Evolutionary conservation across 2,888 invertebrate species (phyloP).

Genomic region (Tromatobia lineatoria): DNA sequence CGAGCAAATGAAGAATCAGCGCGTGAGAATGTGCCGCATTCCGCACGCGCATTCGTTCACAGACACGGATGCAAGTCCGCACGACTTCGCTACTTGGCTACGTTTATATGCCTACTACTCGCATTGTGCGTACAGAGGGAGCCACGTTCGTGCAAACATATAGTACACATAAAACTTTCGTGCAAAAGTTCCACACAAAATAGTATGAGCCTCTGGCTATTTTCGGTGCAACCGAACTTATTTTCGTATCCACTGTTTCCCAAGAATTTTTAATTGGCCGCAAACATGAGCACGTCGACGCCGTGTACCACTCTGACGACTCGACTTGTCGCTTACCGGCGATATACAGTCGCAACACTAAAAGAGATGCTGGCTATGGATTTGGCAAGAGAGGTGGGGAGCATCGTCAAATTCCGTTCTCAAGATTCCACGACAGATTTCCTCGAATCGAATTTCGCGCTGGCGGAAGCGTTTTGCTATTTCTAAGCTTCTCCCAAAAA

Average conservation of each 20-base stretch:
- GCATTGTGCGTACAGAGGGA: background rate
- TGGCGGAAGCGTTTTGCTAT: background rate
- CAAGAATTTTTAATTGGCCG: conserved; percentile 70
- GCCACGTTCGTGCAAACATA: background rate
- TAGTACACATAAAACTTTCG: conserved; percentile 3
- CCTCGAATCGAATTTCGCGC: conserved; percentile 21
- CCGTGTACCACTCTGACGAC: background rate
- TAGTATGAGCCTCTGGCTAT: conserved; percentile 74
- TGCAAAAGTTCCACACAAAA: conserved; percentile 74
- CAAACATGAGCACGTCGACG: conserved; percentile 17
- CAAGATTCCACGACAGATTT: conserved; percentile 20
- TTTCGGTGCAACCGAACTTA: conserved; percentile 76
- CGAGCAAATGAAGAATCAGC: background rate
- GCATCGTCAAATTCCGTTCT: conserved; percentile 15
- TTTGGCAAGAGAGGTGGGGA: conserved; percentile 5
- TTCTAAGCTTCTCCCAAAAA: background rate
- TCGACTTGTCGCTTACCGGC: background rate
- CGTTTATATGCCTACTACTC: conserved; percentile 13
- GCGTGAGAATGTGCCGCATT: conserved; percentile 23
- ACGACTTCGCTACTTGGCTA: background rate
- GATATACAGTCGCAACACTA: background rate
- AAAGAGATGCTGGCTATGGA: background rate
- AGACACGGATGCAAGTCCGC: background rate
- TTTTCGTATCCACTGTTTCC: conserved; percentile 74
- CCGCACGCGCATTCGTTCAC: conserved; percentile 11